Base-by-base conservation (phyloP, 2,797 vertebrate species). In the Premnoplex brunnescens region DNA sequence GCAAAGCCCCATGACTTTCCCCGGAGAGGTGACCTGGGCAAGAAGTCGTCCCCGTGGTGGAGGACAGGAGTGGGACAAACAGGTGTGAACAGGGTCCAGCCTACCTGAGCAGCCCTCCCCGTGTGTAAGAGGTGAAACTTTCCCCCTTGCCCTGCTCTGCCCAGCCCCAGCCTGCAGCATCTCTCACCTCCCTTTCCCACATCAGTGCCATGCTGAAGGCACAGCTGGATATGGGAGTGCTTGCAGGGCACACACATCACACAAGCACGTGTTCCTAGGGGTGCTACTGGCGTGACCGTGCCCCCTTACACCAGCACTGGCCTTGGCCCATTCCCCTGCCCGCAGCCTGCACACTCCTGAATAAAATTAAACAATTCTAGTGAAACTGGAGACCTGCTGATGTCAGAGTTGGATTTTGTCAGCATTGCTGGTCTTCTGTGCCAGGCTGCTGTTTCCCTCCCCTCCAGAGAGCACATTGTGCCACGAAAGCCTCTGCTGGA, bases 151-250 rank as follows among this genome's bases (percentile, higher is more conserved):
- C 36, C 44, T 67, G 17, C 4, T 21, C 32, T 13, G 11, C 10
- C n/a, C 55, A 49, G 56, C 1, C 67, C 14, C 28, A 43, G 8
- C 66, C 63, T 43, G 58, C 55, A 73, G 75, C 58, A 30, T 21
- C 58, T 34, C 21, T 6, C 4, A 4, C 15, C 59, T 18, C 67
- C 14, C 3, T 2, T 62, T 34, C 24, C 73, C 63, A 3, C 3
- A 0, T 7, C 1, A 14, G 22, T n/a, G 63, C 46, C n/a, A 6
- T 0, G 0, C 37, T 49, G 55, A 16, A 46, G 64, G 43, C 27
- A 27, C 36, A 51, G 21, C 7, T 55, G 63, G 10, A 6, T 4
- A 23, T 51, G 72, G 34, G 12, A 77, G 34, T 3, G 0, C 32
- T 55, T 18, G 48, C 43, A n/a, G 39, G 37, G 18, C 52, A 78